Evolutionary conservation across 2,888 invertebrate species (phyloP).

Genomic region (Mesochorus sp.): DNA sequence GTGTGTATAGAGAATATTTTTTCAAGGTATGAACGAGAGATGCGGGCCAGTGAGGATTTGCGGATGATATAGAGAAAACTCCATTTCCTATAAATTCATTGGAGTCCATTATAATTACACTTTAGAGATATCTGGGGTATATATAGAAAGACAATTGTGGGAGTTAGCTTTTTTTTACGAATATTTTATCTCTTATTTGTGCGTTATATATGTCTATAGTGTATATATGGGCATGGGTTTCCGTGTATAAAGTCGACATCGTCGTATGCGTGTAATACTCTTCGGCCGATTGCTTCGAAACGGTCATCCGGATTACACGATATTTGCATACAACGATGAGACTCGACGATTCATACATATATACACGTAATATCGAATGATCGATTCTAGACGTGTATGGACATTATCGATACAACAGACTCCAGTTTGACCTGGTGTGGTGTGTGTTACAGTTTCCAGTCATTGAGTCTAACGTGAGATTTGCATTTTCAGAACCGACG

Average conservation of each 20-base stretch:
- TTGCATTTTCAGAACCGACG: not conserved
- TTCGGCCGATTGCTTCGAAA: slow-evolving; percentile 32
- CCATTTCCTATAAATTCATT: slow-evolving; percentile 38
- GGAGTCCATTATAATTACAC: slow-evolving; percentile 50
- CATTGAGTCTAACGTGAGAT: not conserved
- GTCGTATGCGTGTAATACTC: slow-evolving; percentile 17
- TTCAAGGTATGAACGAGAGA: too few species aligned
- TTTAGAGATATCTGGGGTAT: slow-evolving; percentile 21
- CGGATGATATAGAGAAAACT: not conserved
- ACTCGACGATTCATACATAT: slow-evolving; percentile 13
- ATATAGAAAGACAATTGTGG: not conserved
- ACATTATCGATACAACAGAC: slow-evolving; percentile 3
- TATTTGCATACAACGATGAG: slow-evolving; percentile 56
- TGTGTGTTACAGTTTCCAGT: not conserved
- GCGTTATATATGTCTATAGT: not conserved
- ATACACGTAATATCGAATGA: slow-evolving; percentile 39
- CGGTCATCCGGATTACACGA: slow-evolving; percentile 41
- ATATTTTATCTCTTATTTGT: too few species aligned
- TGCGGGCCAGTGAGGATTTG: too few species aligned
- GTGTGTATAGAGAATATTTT: too few species aligned
- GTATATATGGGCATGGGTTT: not conserved
- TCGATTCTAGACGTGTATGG: not conserved
- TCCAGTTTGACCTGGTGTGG: not conserved
- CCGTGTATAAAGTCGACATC: too few species aligned
- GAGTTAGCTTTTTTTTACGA: too few species aligned